Evolutionary conservation across 37 sponge, comb jelly and placozoan genomes (phyloP), one percentile per base, ranked within the genome.

Genomic region (Diacarnus erythraeanus): DNA sequence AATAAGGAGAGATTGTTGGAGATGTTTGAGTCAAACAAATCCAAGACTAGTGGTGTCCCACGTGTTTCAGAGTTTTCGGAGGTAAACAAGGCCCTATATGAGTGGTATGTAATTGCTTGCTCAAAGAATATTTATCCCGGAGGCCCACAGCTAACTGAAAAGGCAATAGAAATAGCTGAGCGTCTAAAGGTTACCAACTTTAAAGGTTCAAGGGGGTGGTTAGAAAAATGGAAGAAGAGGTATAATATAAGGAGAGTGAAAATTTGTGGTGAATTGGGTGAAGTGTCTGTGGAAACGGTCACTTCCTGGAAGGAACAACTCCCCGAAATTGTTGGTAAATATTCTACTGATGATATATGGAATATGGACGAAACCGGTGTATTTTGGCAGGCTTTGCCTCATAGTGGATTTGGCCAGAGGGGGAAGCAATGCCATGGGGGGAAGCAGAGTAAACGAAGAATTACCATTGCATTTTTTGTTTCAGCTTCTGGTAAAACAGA

Each of bases 381-480:
- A 2, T 80, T 87, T 68, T 75, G 84, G 76, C 56, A 56, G 34
- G 84, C 76, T 57, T 60, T 90, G 39, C 87, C 86, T 57, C 80
- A 85, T 37, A 76, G 33, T 29, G 91, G 78, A 1, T 79, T 90
- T 60, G 77, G 71, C 18, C 67, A 86, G 64, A 76, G 39, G 60
- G 38, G 72, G n/a, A 81, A 86, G 60, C 67, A 82, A 69, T 92
- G 85, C 61, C 83, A 87, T 57, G 85, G 92, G 41, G 84, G 85
- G 26, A 87, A 91, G 68, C 77, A 91, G 38, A 73, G 39, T 4
- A 60, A 64, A 54, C 47, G 41, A 42, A 39, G 67, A n/a, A n/a
- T n/a, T n/a, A n/a, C n/a, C n/a, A n/a, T n/a, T n/a, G 47, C 60
- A 58, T 87, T 83, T 87, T 79, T 91, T 83, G 88, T 91, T 44